Base-by-base conservation (phyloP, 2,888 invertebrate genomes). In the Julus scandinavius region DNA sequence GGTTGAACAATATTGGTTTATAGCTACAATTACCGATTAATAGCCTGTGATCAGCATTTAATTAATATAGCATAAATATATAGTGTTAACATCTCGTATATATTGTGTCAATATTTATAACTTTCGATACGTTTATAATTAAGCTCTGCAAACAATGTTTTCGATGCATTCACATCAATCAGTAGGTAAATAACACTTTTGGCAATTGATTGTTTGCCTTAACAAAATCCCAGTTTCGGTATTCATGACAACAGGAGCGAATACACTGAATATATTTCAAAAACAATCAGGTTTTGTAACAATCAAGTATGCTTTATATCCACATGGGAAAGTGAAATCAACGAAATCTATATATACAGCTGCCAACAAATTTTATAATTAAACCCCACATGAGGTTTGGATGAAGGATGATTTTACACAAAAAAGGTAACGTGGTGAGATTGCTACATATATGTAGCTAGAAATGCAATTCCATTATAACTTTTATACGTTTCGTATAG, bases 311-410 rank as follows among this genome's bases (percentile, higher is more conserved):
- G n/a, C n/a, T n/a, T n/a, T n/a, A n/a, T n/a, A n/a, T n/a, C n/a
- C n/a, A n/a, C n/a, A n/a, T n/a, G 72, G 29, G 72, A 72, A 72
- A 29, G 29, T 4, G 29, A 72, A 72, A 72, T 72, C 9, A 29
- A n/a, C 63, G 63, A 63, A 63, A 2, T 5, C 63, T n/a, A n/a
- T n/a, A n/a, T n/a, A n/a, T n/a, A n/a, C 63, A 63, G 63, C 63
- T 63, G 63, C 63, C 63, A 63, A 63, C 63, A 17, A 63, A n/a
- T 63, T 63, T 63, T 63, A 63, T 63, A 72, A 72, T 72, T 20
- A 72, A 72, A 72, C 72, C 20, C 7, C 6, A 54, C 6, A 20
- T 20, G 72, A 72, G 20, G 29, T 29, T 29, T 6, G 72, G 29
- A 72, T 29, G 29, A 17, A 72, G 72, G 72, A 72, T 72, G 72